Percentiles rank a stretch among this genome's conserved stretches.
Conservation (phyloP, 1,140 invertebrate species). For the Chelonus insularis region DNA sequence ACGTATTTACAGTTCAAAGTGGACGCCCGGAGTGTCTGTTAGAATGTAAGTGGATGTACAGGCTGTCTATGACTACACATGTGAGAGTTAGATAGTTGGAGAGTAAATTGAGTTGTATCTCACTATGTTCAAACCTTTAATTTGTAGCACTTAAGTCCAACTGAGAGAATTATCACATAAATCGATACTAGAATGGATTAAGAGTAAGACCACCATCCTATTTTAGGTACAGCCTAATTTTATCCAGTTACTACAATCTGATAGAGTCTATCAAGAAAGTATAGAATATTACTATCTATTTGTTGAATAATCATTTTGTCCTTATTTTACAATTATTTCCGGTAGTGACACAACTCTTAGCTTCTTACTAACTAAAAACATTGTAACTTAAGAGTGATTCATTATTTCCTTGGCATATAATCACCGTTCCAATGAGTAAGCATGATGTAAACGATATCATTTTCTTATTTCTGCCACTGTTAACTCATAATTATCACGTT, state of each 20-base stretch:
- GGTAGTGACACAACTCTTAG: neutral
- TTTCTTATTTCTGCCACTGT: neutral
- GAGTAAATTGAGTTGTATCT: neutral
- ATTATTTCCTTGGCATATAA: neutral
- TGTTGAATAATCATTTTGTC: neutral
- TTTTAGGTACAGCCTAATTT: too few species aligned
- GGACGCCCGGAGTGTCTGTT: conserved; percentile 30
- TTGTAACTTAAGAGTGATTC: neutral
- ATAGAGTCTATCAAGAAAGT: too few species aligned
- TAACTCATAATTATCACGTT: neutral
- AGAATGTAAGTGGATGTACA: neutral
- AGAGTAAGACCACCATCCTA: neutral
- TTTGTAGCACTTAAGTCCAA: conserved; percentile 5
- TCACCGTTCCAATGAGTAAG: conserved; percentile 4
- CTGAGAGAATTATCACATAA: conserved; percentile 4
- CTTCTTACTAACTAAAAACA: neutral
- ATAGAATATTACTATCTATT: neutral
- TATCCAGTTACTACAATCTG: too few species aligned
- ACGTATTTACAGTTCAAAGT: conserved; percentile 45
- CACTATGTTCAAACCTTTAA: neutral
- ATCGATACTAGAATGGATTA: conserved; percentile 11
- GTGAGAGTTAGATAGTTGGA: neutral
- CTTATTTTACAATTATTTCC: neutral
- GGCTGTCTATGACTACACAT: neutral
- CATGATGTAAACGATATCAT: neutral